Conservation (phyloP, 2,888 invertebrate genomes). For the Hemistola chrysoprasaria region DNA sequence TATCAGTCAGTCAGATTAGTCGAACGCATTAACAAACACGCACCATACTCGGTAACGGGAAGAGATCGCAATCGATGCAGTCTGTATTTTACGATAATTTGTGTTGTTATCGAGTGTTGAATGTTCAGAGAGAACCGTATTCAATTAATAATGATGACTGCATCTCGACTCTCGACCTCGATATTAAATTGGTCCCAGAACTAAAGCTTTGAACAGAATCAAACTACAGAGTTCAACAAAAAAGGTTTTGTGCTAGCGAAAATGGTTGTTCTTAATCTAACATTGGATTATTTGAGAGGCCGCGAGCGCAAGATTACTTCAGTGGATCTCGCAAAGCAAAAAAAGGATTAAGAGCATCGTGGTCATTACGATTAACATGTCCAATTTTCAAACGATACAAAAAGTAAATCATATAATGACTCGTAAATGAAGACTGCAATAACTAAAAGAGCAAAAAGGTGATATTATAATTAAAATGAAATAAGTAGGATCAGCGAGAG, state of each 20-base stretch:
- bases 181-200: slow-evolving; percentile 45
- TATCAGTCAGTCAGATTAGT: slow-evolving; percentile 39
- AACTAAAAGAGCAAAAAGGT: not conserved
- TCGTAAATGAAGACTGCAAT: slow-evolving; percentile 3
- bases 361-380: slow-evolving; percentile 30
- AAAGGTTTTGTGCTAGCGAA: slow-evolving; percentile 33
- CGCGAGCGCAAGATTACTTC: slow-evolving; percentile 44
- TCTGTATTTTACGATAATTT: slow-evolving; percentile 23
- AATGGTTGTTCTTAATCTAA: slow-evolving; percentile 48
- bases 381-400: slow-evolving; percentile 11
- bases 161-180: slow-evolving; percentile 38
- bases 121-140: slow-evolving; percentile 31
- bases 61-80: slow-evolving; percentile 12
- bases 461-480: not conserved
- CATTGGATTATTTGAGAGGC: slow-evolving; percentile 58
- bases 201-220: slow-evolving; percentile 18
- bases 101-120: slow-evolving; percentile 22
- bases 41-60: slow-evolving; percentile 20
- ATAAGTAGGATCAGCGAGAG: not conserved
- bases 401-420: slow-evolving; percentile 12
- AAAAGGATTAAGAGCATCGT: slow-evolving; percentile 39
- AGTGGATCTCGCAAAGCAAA: slow-evolving; percentile 37
- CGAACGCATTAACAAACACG: slow-evolving; percentile 27
- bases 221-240: slow-evolving; percentile 36
- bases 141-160: slow-evolving; percentile 46